Percentiles rank a stretch among this genome's conserved stretches.
Evolutionary conservation across 2,113 vertebrate species (phyloP).

Genomic region (Gnathonemus echidnorhynchus): DNA sequence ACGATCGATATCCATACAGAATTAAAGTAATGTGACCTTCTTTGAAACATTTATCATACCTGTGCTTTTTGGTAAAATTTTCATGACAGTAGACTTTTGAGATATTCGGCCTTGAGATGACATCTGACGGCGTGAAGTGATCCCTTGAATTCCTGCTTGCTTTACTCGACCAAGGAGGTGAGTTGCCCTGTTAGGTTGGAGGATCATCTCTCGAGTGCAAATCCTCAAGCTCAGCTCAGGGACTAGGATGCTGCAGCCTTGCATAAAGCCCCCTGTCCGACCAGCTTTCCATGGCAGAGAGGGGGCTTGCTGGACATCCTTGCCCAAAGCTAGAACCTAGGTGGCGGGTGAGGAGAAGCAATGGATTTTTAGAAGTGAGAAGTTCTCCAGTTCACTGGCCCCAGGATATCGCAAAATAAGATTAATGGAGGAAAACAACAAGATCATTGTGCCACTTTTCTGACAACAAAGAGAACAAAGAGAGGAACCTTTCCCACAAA

Average conservation of each 20-base stretch:
- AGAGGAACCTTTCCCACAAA: neutral
- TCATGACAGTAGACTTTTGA: neutral
- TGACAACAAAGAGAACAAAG: neutral
- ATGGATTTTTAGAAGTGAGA: neutral
- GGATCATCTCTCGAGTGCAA: neutral
- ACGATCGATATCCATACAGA: neutral
- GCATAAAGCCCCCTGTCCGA: neutral
- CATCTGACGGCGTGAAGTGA: neutral
- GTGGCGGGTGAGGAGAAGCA: neutral
- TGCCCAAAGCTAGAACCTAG: neutral
- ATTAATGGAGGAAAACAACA: neutral
- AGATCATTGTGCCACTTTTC: neutral
- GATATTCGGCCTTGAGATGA: neutral
- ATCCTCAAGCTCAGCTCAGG: neutral
- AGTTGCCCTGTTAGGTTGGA: neutral
- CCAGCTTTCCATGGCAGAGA: neutral
- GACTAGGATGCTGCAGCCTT: neutral
- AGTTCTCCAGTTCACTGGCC: neutral
- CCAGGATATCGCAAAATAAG: neutral
- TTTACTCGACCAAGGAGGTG: neutral
- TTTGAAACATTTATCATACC: neutral
- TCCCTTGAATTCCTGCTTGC: neutral
- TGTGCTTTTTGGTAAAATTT: neutral
- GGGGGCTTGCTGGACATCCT: neutral
- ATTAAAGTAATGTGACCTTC: neutral